Evolutionary conservation across 2,113 vertebrate genomes (phyloP), one percentile per base, ranked within the genome.

Genomic region (Aramus guarauna): DNA sequence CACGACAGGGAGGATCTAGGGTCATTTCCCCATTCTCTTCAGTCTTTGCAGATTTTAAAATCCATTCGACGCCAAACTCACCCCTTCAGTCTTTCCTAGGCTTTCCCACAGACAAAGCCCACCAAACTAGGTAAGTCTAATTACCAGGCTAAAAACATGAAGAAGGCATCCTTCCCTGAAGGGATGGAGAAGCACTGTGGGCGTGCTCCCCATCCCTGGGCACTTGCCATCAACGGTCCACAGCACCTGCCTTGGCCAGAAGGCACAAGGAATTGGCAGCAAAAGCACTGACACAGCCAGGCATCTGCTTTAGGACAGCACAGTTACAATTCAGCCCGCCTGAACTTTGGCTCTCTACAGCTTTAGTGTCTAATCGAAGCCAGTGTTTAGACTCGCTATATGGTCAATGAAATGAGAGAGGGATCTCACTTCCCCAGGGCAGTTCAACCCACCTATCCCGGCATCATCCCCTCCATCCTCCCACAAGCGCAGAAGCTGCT

Each of bases 191-290:
- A 81, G 37, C 24, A 29, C 34, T 1, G 3, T 55, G 27, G 15
- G 39, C 20, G 10, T 23, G 39, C 20, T 75, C 29, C 13, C 30
- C 21, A 21, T 7, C 58, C 45, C 63, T 6, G 21, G 24, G 12
- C 34, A 36, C 48, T 27, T 1, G 0, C 45, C 30, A 20, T 12
- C 12, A 30, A 58, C 0, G 0, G 10, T 13, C 59, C 47, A 55
- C n/a, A 81, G 64, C 22, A 59, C n/a, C 20, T 55, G 23, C 22
- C 58, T 72, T 23, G n/a, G 26, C 58, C 23, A 37, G 12, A 22
- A 8, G 67, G 64, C 15, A 36, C 39, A 60, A 36, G 30, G 37
- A 23, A 53, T 41, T 12, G 41, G 36, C 37, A 66, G 9, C 36
- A 48, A 13, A 22, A 15, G 23, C 13, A 15, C 52, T 77, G 27